Evolutionary conservation across 2,888 invertebrate genomes (phyloP), one percentile per base, ranked within the genome.

Genomic region (Lepeophtheirus nordmannii): DNA sequence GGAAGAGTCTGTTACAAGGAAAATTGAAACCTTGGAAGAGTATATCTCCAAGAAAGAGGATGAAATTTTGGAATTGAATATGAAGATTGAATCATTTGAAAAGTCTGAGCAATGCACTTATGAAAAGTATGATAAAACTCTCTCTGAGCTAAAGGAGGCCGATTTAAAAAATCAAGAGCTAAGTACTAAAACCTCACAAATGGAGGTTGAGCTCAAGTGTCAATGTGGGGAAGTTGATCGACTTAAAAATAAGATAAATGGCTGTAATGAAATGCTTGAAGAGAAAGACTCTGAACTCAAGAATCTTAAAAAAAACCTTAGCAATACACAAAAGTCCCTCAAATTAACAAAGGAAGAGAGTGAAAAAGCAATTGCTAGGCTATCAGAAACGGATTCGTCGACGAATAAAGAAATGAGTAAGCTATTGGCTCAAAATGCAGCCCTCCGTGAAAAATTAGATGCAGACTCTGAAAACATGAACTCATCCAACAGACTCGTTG

Each of bases 191-290:
- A 39, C 41, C n/a, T 37, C n/a, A 38, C 23, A 62, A 65, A 22
- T 37, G n/a, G 56, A 67, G 20, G 53, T 46, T 38, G 65, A 65
- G 14, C 1, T 41, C 1, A 37, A 61, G 30, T 23, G 66, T 7
- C 37, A 57, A 14, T 37, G n/a, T 37, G 62, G 38, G 0, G 68
- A 69, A 64, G 60, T 68, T 56, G 68, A 68, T 22, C 61, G 62
- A n/a, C 65, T 68, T 11, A 72, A 75, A 68, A 75, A 75, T 60
- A 72, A 76, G 68, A 72, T 68, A 58, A 68, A 62, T 22, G 69
- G 61, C 56, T 17, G 39, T 64, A 69, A 68, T 59, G 68, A 68
- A 37, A 20, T 64, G 17, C 53, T 68, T 5, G 67, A 70, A 58
- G 58, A 67, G 10, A 65, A 68, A 11, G 46, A 64, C 10, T 63